A percentile compares a stretch with the other conserved stretches of the same genome.
These are phyloP conservation scores for Dynastes tityus DNA, from an alignment of 2,888 invertebrate species.

Conservation along the genomic window DNA sequence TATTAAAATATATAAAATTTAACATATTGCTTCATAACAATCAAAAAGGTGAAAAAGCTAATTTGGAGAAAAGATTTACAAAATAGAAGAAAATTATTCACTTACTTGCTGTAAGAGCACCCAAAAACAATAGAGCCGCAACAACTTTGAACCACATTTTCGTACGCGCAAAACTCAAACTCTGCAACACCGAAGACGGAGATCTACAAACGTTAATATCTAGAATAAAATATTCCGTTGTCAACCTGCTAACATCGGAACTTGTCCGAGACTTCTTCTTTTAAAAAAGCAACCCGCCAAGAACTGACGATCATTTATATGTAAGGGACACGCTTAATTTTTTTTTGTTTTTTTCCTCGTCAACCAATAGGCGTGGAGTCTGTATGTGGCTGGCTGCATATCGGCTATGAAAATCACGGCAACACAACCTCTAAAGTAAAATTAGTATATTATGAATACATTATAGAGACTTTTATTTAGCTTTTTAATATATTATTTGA, in stretches of 20 bases:
- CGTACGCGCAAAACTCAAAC: background rate
- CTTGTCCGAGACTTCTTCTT: constrained; percentile 26
- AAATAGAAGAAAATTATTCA: background rate
- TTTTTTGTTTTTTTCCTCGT: constrained; percentile 32
- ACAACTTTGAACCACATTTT: constrained; percentile 39
- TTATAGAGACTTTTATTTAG: no score
- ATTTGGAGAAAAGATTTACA: background rate
- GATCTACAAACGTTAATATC: background rate
- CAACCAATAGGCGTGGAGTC: constrained; percentile 26
- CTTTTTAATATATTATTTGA: no score
- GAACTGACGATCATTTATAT: constrained; percentile 25
- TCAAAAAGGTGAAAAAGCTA: background rate
- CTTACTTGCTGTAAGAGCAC: constrained; percentile 18
- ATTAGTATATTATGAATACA: no score
- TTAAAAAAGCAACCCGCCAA: constrained; percentile 26
- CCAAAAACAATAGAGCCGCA: constrained; percentile 19
- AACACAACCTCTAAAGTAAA: background rate
- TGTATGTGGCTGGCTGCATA: constrained; percentile 5
- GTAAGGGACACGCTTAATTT: constrained; percentile 17
- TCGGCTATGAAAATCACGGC: background rate
- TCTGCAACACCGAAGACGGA: constrained; percentile 17
- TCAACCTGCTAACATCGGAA: background rate
- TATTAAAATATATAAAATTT: background rate
- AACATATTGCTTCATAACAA: no score
- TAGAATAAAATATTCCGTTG: background rate